A percentile compares a stretch with the other conserved stretches of the same genome.
These are phyloP conservation scores for Nemapogon koenigi DNA, from an alignment of 2,888 invertebrate genomes.

Conservation along the genomic window DNA sequence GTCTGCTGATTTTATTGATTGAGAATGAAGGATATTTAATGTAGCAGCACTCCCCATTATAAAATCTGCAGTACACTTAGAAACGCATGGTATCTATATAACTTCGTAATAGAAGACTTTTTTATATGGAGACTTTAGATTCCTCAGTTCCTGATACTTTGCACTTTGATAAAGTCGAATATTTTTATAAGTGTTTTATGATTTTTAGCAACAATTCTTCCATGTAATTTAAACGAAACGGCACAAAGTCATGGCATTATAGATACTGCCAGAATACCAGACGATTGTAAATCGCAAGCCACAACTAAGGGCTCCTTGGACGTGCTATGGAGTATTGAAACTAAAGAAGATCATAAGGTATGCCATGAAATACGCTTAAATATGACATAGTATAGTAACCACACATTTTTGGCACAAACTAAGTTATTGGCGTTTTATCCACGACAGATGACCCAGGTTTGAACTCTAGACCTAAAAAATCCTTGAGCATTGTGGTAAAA, in stretches of 20 bases:
- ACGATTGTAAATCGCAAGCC: slow-evolving; percentile 10
- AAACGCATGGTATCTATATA: too few species aligned
- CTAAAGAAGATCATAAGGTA: slow-evolving; percentile 17
- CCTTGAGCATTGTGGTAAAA: too few species aligned
- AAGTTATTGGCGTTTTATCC: background rate
- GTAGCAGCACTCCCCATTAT: too few species aligned
- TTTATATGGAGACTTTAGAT: too few species aligned
- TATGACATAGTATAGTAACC: slow-evolving; percentile 23
- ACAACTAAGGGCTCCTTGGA: slow-evolving; percentile 20
- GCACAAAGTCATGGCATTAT: slow-evolving; percentile 20
- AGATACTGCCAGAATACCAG: slow-evolving; percentile 18
- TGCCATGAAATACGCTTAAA: slow-evolving; percentile 10
- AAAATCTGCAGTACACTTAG: too few species aligned
- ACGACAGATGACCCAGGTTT: background rate
- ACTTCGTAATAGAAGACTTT: too few species aligned
- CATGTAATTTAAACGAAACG: slow-evolving; percentile 21
- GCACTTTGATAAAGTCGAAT: too few species aligned
- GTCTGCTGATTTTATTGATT: too few species aligned
- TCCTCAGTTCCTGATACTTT: too few species aligned
- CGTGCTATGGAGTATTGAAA: slow-evolving; percentile 24
- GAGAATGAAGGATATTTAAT: too few species aligned
- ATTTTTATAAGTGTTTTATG: too few species aligned
- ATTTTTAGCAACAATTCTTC: too few species aligned
- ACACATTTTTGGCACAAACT: background rate
- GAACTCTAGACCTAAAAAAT: background rate